Evolutionary conservation across 2,888 invertebrate species (phyloP), one percentile per base, ranked within the genome.

Genomic region (Amphipyra tragopoginis): DNA sequence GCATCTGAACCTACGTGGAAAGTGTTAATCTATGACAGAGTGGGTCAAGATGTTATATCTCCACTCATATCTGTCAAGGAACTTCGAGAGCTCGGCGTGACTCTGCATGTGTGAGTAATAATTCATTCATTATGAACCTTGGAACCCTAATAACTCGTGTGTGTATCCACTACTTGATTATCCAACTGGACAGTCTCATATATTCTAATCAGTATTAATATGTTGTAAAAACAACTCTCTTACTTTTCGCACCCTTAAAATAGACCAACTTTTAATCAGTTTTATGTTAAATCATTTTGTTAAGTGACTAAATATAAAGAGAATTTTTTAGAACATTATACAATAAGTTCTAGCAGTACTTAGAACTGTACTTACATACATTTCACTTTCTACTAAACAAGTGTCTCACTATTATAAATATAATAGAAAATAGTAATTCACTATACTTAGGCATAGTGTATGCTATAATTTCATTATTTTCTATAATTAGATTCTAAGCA

Each of bases 31-130:
- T 99, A 99, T 86, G 99, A 99, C 90, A 96, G 98, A 82, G 97
- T 97, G 77, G 99, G 99, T 4, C 99, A 99, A 93, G 99, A 99
- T 88, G 99, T 99, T 51, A 99, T 99, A 81, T 99, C 99, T 11
- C 99, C 99, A 0, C 93, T 99, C 54, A 96, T 99, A 85, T 98
- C 99, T 15, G 97, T 99, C 14, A 99, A 99, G 90, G 99, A 99
- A 86, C 95, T 99, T 4, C 93, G 99, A 80, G 99, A 99, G 89
- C 94, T 98, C 84, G 99, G 99, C 69, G 98, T 99, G 43, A 99
- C 99, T 39, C 96, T 99, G 65, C 99, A 99, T 95, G 97, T 99
- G 98, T 99, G 96, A 96, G 97, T 96, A 77, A 38, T 57, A n/a
- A 45, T 66, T 47, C n/a, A n/a, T n/a, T 44, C 2, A 48, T 26